Percentiles rank a stretch among this genome's conserved stretches.
Evolutionary conservation across 2,113 vertebrate genomes (phyloP).

Genomic region (Thermophis baileyi): DNA sequence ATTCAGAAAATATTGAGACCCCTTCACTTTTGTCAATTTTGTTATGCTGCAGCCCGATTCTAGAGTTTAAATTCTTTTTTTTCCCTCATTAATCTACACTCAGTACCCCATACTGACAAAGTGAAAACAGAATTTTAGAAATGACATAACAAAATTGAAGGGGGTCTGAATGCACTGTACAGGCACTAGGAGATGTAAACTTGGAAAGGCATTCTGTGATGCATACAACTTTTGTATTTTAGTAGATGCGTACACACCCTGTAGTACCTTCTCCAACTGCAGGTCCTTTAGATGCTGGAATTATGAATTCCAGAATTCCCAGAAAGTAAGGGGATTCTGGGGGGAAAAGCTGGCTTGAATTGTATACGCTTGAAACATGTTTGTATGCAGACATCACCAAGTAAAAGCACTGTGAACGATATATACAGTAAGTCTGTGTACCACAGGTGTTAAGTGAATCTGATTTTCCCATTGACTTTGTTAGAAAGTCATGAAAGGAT

Average conservation of each 20-base stretch:
- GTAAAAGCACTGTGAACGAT: not conserved
- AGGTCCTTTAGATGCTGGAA: not conserved
- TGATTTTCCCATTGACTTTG: not conserved
- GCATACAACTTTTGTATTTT: not conserved
- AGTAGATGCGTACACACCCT: not conserved
- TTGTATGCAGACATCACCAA: not conserved
- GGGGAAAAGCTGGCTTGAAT: not conserved
- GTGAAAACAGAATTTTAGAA: too few species aligned
- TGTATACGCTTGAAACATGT: not conserved
- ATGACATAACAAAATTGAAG: not conserved
- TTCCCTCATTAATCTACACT: too few species aligned
- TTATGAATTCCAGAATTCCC: not conserved
- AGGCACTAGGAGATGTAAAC: not conserved
- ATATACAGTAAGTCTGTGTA: not conserved
- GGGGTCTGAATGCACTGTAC: not conserved
- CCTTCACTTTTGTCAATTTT: not conserved
- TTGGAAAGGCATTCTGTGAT: not conserved
- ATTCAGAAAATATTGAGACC: not conserved
- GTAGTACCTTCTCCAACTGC: not conserved
- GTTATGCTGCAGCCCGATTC: not conserved
- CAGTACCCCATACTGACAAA: too few species aligned
- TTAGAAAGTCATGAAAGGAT: not conserved
- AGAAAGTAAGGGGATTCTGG: not conserved
- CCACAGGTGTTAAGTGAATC: not conserved
- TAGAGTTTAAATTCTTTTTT: not conserved